phyloP scores from a whole-genome alignment of 2,888 invertebrate species.

The Strigamia crassipes region DNA sequence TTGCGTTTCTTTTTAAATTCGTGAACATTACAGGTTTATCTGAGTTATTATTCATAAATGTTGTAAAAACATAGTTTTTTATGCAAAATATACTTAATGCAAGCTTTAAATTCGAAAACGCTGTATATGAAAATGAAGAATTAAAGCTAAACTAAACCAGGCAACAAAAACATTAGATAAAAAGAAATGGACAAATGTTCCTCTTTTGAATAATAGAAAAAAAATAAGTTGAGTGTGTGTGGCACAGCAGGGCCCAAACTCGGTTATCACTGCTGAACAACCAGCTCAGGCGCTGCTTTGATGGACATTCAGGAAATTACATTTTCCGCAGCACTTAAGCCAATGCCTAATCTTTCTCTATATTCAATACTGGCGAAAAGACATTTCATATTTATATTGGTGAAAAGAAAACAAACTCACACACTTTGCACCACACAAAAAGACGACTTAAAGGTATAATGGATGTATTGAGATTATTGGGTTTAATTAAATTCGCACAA shows the following conservation, averaged over 20 bases:
- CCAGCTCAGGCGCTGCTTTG: constrained; percentile 24
- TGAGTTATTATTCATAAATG: no score
- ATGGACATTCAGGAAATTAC: constrained; percentile 37
- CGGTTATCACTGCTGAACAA: constrained; percentile 25
- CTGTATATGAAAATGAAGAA: no score
- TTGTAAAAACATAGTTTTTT: no score
- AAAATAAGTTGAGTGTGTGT: not conserved
- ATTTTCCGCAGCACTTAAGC: constrained; percentile 34
- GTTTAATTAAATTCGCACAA: no score
- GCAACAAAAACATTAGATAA: not conserved
- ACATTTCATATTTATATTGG: not conserved
- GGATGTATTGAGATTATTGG: no score
- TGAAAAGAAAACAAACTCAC: not conserved
- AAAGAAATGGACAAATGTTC: not conserved
- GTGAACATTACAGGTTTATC: no score
- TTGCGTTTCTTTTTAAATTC: no score
- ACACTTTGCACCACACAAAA: not conserved
- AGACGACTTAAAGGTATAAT: no score
- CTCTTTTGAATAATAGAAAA: not conserved
- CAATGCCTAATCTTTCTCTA: constrained; percentile 19
- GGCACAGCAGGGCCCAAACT: not conserved
- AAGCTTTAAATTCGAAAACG: no score
- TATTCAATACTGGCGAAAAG: not conserved
- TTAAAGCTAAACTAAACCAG: no score
- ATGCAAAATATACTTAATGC: no score